Base-by-base conservation (phyloP, 2,113 vertebrate species). In the Scatophagus argus region DNA sequence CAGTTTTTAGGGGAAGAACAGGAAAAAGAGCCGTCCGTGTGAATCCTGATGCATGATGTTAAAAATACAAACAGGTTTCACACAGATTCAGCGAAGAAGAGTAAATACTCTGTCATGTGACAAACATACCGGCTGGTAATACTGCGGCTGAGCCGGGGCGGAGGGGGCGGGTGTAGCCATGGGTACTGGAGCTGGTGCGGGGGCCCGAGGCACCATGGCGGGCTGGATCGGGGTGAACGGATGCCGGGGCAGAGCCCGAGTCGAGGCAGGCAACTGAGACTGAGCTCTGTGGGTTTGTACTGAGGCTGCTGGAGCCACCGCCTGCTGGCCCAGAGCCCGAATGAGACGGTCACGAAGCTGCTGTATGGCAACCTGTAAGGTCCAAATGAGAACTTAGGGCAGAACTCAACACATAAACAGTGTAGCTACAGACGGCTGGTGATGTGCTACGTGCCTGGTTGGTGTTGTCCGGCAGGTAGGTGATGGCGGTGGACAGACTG, bases 381-480 rank as follows among this genome's bases (percentile, higher is more conserved):
- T 63, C 12, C n/a, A 66, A 67, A 69, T 0, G 25, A 63, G 23
- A 41, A 34, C 1, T 31, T 25, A 1, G 3, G 58, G n/a, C n/a
- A n/a, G n/a, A n/a, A n/a, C n/a, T n/a, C n/a, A n/a, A n/a, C n/a
- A n/a, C n/a, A n/a, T n/a, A n/a, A n/a, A n/a, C n/a, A n/a, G n/a
- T n/a, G n/a, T n/a, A n/a, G n/a, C n/a, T n/a, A n/a, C n/a, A n/a
- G n/a, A n/a, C n/a, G n/a, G n/a, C n/a, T n/a, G n/a, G n/a, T n/a
- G n/a, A n/a, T 8, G 70, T 25, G 54, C 25, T 16, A 1, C 38
- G 13, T 85, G 98, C 98, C 95, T 98, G 97, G 74, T 91, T 93
- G 68, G 94, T 95, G 93, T 94, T 94, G 11, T 93, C 93, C 8
- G 98, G 97, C 63, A 99, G 95, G 91, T 98, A 99, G 34, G 96